phyloP scores from a whole-genome alignment of 2,113 vertebrate species.

The Bos taurus region DNA sequence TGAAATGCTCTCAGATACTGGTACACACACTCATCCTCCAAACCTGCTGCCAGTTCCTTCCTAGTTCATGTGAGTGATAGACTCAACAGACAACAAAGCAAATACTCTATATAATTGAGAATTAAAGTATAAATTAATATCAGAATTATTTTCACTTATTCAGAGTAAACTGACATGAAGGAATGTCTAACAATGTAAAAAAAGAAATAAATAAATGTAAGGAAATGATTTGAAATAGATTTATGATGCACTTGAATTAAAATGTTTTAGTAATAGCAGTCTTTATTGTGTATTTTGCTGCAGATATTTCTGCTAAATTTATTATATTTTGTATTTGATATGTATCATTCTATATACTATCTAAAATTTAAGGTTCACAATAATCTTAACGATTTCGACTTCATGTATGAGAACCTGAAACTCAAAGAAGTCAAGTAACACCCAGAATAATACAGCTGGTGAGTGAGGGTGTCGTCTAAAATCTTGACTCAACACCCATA shows the following conservation, averaged over 20 bases:
- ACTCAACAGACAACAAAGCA: neutral
- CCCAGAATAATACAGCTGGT: neutral
- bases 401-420: neutral
- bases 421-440: neutral
- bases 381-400: neutral
- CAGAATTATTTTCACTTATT: neutral
- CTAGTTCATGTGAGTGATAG: neutral
- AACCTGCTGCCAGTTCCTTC: neutral
- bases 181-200: neutral
- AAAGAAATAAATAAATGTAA: neutral
- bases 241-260: neutral
- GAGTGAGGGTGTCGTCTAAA: neutral
- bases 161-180: neutral
- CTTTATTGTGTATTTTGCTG: neutral
- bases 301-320: neutral
- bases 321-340: neutral
- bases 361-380: neutral
- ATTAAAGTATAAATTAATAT: neutral
- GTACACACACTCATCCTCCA: neutral
- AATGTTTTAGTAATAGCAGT: neutral
- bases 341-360: neutral
- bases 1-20: neutral
- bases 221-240: neutral
- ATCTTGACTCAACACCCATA: neutral
- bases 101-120: neutral